Evolutionary conservation across 2,113 vertebrate species (phyloP).

Genomic region (Toxostoma redivivum): DNA sequence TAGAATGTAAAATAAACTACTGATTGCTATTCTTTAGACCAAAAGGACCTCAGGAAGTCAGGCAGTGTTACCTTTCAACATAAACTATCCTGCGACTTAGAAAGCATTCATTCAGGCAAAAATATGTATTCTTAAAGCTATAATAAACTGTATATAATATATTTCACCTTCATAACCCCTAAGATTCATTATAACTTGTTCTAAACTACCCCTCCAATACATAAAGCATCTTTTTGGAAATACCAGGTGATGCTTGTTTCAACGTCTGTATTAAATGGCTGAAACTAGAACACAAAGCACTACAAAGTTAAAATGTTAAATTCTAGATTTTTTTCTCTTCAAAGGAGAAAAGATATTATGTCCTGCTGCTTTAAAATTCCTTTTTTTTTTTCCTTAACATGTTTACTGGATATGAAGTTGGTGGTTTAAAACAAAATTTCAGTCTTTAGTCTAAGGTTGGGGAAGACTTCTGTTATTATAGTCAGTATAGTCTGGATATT

Average conservation of each 20-base stretch:
- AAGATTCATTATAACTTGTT: not conserved
- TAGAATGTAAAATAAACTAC: not conserved
- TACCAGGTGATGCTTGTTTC: not conserved
- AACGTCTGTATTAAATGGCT: not conserved
- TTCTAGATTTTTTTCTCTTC: not conserved
- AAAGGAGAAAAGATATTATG: not conserved
- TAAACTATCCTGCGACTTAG: not conserved
- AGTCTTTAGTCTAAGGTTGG: not conserved
- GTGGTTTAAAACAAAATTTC: not conserved
- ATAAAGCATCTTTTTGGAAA: not conserved
- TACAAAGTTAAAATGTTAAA: not conserved
- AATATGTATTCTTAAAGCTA: not conserved
- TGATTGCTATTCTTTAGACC: not conserved
- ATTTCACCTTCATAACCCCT: not conserved
- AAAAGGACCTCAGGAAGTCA: not conserved
- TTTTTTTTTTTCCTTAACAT: accelerated
- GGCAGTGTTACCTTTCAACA: not conserved
- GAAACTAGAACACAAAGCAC: not conserved
- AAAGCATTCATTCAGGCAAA: not conserved
- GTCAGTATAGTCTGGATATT: not conserved
- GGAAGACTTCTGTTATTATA: not conserved
- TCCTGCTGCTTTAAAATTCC: not conserved
- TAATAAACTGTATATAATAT: not conserved
- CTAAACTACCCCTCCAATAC: not conserved
- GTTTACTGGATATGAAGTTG: not conserved